Conservation (phyloP, 2,113 vertebrate genomes). For the Gobius niger region DNA sequence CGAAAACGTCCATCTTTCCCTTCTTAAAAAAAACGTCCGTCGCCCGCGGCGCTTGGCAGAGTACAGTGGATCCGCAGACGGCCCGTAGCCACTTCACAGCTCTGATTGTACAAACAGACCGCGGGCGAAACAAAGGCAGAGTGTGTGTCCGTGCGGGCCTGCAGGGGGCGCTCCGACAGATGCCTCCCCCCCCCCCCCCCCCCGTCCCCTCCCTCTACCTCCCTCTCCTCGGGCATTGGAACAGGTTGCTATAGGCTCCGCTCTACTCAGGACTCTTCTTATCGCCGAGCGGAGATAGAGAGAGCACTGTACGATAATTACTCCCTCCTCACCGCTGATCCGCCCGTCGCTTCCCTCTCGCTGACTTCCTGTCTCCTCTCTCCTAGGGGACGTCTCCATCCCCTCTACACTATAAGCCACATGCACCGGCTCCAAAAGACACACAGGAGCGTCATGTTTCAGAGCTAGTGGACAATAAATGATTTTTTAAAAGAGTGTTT, state of each 20-base stretch:
- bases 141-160: constrained; percentile 38
- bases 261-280: constrained; percentile 52
- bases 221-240: constrained; percentile 34
- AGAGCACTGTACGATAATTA: constrained; percentile 68
- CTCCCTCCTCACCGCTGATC: constrained; percentile 24
- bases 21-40: background rate
- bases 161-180: constrained; percentile 59
- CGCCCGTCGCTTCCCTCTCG: constrained; percentile 32
- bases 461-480: too few relatives aligned
- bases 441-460: too few relatives aligned
- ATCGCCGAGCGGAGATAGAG: constrained; percentile 66
- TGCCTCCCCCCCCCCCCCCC: constrained; percentile 20
- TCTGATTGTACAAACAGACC: constrained; percentile 33
- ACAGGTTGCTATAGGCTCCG: constrained; percentile 35
- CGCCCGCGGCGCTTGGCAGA: background rate
- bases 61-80: background rate
- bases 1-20: background rate
- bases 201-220: constrained; percentile 25
- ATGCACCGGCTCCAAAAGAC: too few relatives aligned
- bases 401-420: constrained; percentile 1
- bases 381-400: constrained; percentile 51
- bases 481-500: too few relatives aligned
- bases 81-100: constrained; percentile 4
- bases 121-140: constrained; percentile 47
- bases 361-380: constrained; percentile 49